Conservation (phyloP, 2,113 vertebrate species). For the Mionectes macconnelli region DNA sequence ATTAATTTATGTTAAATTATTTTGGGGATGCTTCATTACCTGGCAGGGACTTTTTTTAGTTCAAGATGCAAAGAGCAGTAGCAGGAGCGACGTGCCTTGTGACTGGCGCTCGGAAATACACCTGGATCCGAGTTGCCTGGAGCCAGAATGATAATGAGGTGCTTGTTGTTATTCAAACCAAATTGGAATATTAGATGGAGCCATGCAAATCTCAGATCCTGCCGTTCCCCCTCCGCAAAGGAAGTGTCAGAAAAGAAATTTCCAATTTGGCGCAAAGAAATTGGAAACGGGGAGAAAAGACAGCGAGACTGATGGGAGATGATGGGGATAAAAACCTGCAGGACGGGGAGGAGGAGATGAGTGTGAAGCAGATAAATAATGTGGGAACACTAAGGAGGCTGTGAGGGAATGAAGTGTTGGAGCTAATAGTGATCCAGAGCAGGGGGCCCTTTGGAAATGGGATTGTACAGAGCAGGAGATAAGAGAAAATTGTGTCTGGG, state of each 20-base stretch:
- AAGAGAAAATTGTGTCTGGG: background rate
- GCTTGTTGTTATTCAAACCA: background rate
- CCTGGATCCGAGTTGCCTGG: background rate
- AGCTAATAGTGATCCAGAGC: background rate
- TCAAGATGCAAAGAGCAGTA: background rate
- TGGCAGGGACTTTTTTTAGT: background rate
- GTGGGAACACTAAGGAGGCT: background rate
- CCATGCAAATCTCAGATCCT: background rate
- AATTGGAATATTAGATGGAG: background rate
- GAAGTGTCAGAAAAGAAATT: slow-evolving; percentile 31
- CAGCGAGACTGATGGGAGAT: background rate
- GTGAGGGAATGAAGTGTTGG: background rate
- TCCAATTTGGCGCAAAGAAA: slow-evolving; percentile 57
- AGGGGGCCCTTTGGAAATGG: background rate
- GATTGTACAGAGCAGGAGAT: background rate
- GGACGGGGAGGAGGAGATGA: background rate
- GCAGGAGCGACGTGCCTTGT: background rate
- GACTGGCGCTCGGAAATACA: background rate
- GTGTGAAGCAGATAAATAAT: background rate
- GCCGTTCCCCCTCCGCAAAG: background rate
- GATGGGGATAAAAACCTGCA: background rate
- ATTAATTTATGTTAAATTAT: slow-evolving; percentile 41
- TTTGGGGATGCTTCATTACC: background rate
- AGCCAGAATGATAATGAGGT: background rate
- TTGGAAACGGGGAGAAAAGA: slow-evolving; percentile 29